These are phyloP conservation scores for Paramormyrops kingsleyae DNA, from an alignment of 2,113 vertebrate species.

Conservation along the genomic window DNA sequence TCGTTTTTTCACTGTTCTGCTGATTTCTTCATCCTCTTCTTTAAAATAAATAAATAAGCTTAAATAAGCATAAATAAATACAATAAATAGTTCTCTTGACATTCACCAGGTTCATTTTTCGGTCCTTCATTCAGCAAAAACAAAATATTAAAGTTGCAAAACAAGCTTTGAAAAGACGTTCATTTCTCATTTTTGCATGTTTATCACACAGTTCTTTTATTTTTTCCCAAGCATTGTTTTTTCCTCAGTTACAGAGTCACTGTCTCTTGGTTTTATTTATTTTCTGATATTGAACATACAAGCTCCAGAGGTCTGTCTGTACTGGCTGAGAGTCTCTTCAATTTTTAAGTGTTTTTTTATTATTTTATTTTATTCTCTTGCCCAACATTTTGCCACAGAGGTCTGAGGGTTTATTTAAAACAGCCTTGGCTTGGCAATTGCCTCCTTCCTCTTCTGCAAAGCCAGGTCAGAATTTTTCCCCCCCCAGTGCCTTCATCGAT, in stretches of 20 bases:
- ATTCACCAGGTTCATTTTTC: constrained; percentile 62
- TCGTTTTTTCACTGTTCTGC: background rate
- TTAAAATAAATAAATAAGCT: constrained; percentile 39
- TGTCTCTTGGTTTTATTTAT: constrained; percentile 8
- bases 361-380: background rate
- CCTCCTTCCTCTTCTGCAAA: background rate
- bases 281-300: constrained; percentile 1
- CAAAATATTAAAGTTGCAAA: constrained; percentile 28
- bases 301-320: constrained; percentile 9
- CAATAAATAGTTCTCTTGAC: constrained; percentile 52
- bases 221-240: background rate
- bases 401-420: background rate
- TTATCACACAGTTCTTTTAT: background rate
- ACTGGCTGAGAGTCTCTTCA: constrained; percentile 7
- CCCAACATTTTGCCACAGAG: background rate
- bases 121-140: constrained; percentile 47
- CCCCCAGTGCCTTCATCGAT: background rate
- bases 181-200: constrained; percentile 16
- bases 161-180: constrained; percentile 3
- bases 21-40: constrained; percentile 25
- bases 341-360: background rate
- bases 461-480: background rate
- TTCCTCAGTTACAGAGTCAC: constrained; percentile 14
- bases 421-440: background rate
- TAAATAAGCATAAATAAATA: constrained; percentile 42